These are phyloP conservation scores for Andricus quercusramuli DNA, from an alignment of 2,888 invertebrate species.

Conservation along the genomic window DNA sequence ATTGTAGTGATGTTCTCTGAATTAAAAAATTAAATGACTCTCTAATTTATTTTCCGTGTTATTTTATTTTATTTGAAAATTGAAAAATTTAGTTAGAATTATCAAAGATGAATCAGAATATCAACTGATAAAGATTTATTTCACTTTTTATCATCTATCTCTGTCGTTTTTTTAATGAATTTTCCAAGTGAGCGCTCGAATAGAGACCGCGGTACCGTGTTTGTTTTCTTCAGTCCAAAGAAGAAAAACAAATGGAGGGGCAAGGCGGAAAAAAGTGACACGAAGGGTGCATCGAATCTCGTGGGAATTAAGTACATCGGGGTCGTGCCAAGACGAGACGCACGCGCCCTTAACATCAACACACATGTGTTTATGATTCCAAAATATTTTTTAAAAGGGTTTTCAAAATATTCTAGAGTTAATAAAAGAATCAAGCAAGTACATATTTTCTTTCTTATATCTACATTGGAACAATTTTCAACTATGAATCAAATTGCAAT, in stretches of 20 bases:
- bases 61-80: neutral
- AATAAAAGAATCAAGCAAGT: neutral
- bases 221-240: constrained; percentile 35
- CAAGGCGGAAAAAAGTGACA: constrained; percentile 36
- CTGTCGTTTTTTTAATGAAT: constrained; percentile 8
- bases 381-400: constrained; percentile 9
- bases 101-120: neutral
- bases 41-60: neutral
- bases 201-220: constrained; percentile 14
- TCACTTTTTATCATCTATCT: neutral
- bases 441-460: neutral
- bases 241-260: constrained; percentile 34
- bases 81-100: neutral
- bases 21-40: too few species aligned
- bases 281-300: constrained; percentile 33
- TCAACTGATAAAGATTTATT: neutral
- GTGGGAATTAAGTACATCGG: constrained; percentile 15
- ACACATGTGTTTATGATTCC: constrained; percentile 8
- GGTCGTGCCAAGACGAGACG: constrained; percentile 31
- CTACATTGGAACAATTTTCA: too few species aligned
- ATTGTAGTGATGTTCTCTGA: too few species aligned
- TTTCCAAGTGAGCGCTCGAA: neutral
- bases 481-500: too few species aligned
- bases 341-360: constrained; percentile 16
- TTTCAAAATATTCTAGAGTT: constrained; percentile 6